These are phyloP conservation scores for Microtus ochrogaster DNA, from an alignment of 2,113 vertebrate genomes.

Conservation along the genomic window DNA sequence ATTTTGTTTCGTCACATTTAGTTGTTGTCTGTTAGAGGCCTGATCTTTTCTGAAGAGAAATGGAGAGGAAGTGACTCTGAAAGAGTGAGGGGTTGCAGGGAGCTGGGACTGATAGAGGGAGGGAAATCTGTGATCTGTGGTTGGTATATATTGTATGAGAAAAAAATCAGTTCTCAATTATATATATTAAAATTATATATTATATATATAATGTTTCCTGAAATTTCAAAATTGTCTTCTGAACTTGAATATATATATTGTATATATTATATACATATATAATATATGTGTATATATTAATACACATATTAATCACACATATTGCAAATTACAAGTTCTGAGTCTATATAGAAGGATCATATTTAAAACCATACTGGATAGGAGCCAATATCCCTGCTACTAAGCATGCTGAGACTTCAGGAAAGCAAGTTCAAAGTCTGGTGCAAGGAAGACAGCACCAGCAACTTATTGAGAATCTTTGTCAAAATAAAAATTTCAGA, in stretches of 20 bases:
- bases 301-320: not conserved
- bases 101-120: no score
- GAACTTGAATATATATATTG: not conserved
- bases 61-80: not conserved
- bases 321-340: not conserved
- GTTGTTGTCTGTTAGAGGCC: not conserved
- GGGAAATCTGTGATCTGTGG: not conserved
- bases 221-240: not conserved
- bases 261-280: no score
- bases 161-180: not conserved
- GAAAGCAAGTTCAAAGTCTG: not conserved
- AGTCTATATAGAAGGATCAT: not conserved
- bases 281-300: not conserved
- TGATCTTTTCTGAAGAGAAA: not conserved
- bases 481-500: not conserved
- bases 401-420: not conserved
- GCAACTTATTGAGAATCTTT: not conserved
- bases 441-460: not conserved
- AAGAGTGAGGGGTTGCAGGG: not conserved
- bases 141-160: not conserved
- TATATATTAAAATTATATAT: no score
- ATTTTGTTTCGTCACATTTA: not conserved
- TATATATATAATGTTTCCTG: not conserved
- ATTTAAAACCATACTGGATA: not conserved
- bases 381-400: not conserved